Conservation (phyloP, 1,140 invertebrate genomes). For the Conus ventricosus region DNA sequence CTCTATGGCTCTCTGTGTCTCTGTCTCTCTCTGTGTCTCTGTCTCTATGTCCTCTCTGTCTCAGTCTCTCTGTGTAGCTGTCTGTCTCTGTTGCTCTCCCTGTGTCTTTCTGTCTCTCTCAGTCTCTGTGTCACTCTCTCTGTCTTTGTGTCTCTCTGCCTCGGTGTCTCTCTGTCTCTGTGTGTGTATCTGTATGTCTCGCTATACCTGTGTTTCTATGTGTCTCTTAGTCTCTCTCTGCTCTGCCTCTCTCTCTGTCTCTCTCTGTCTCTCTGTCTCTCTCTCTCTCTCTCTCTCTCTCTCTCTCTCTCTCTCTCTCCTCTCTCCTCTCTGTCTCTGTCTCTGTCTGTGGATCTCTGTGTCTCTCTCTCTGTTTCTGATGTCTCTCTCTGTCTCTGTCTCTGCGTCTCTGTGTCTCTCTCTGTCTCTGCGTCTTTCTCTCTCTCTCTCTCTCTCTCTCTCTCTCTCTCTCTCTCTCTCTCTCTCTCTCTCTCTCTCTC, state of each 20-base stretch:
- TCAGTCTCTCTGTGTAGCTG: background rate
- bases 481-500: background rate
- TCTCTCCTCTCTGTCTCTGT: constrained; percentile 6
- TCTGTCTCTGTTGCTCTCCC: background rate
- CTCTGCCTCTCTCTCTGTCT: constrained; percentile 6
- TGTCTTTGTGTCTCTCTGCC: background rate
- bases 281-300: constrained; percentile 14
- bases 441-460: too few relatives aligned
- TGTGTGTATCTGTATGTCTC: background rate
- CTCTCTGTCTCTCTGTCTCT: background rate
- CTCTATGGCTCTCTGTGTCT: constrained; percentile 18
- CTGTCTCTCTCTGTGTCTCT: constrained; percentile 4
- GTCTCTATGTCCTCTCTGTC: constrained; percentile 17
- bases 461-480: too few relatives aligned
- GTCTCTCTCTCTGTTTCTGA: background rate
- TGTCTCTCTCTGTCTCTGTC: too few relatives aligned
- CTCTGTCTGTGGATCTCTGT: background rate
- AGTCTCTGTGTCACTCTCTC: background rate
- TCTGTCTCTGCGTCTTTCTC: too few relatives aligned
- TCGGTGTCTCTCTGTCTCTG: background rate
- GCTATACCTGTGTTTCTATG: background rate
- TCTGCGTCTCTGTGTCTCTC: too few relatives aligned
- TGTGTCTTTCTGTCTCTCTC: background rate
- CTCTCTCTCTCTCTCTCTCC: background rate
- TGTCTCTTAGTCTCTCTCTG: background rate